A percentile compares a stretch with the other conserved stretches of the same genome.
Conservation (phyloP, 2,113 vertebrate genomes). For the Cacatua alba region DNA sequence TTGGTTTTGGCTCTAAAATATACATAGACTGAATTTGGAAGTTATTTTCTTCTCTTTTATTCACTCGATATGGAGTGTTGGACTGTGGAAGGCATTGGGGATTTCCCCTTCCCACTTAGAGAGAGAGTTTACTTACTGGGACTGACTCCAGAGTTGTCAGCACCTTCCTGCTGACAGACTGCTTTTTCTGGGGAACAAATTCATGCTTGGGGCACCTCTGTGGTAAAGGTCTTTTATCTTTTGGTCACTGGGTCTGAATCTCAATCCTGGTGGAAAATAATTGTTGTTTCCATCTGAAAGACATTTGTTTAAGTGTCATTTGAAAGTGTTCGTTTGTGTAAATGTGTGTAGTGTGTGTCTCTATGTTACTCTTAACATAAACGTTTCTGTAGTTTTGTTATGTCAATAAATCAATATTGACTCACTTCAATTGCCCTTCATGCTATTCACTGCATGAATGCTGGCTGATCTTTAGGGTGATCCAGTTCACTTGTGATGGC, state of each 20-base stretch:
- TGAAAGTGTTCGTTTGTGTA: not conserved
- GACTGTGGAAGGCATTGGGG: not conserved
- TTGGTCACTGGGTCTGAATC: not conserved
- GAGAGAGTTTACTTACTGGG: not conserved
- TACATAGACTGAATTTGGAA: not conserved
- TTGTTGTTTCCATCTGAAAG: not conserved
- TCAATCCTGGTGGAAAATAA: not conserved
- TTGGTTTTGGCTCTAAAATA: not conserved
- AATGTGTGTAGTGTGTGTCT: not conserved
- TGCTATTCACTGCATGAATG: slow-evolving; percentile 36
- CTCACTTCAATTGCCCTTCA: slow-evolving; percentile 44
- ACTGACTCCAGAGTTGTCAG: not conserved
- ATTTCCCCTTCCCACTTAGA: not conserved
- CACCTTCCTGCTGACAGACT: not conserved
- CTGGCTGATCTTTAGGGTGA: slow-evolving; percentile 25
- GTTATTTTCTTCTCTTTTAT: not conserved
- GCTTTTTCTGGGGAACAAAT: not conserved
- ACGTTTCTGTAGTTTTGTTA: slow-evolving; percentile 45
- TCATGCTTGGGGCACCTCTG: not conserved
- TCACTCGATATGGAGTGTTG: not conserved
- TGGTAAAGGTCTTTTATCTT: not conserved
- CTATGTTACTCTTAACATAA: not conserved
- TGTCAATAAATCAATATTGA: slow-evolving; percentile 61
- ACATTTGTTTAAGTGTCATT: slow-evolving; percentile 2
- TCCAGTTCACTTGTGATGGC: not conserved